These are phyloP conservation scores for Morone chrysops DNA, from an alignment of 2,113 vertebrate species.

Conservation along the genomic window DNA sequence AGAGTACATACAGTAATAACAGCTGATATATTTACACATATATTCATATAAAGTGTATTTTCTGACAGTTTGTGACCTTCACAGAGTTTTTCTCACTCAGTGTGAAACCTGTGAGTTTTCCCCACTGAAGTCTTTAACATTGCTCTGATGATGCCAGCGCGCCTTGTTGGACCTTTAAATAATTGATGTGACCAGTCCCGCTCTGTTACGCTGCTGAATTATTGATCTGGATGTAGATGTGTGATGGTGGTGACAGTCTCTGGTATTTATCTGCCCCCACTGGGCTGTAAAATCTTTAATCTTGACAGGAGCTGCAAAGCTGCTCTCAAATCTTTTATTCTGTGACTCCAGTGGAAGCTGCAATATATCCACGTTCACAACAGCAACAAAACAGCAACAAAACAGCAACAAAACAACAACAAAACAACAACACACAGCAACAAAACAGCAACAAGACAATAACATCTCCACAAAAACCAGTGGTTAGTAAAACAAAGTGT, in stretches of 20 bases:
- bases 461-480: too few species aligned
- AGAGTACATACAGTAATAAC: too few species aligned
- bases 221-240: slow-evolving; percentile 31
- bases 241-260: neutral
- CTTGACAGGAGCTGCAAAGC: neutral
- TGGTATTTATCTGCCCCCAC: slow-evolving; percentile 1
- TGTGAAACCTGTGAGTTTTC: neutral
- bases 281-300: neutral
- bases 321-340: neutral
- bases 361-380: neutral
- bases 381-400: neutral
- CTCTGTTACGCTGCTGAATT: slow-evolving; percentile 38
- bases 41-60: too few species aligned
- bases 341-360: neutral
- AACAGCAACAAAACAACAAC: neutral
- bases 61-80: neutral
- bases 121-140: neutral
- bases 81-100: neutral
- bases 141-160: neutral
- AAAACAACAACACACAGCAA: too few species aligned
- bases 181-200: slow-evolving; percentile 25
- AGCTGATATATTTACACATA: too few species aligned
- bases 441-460: too few species aligned
- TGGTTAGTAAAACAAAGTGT: too few species aligned
- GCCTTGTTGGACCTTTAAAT: slow-evolving; percentile 14